A percentile compares a stretch with the other conserved stretches of the same genome.
Conservation (phyloP, 1,140 invertebrate genomes). For the Odontomachus brunneus region DNA sequence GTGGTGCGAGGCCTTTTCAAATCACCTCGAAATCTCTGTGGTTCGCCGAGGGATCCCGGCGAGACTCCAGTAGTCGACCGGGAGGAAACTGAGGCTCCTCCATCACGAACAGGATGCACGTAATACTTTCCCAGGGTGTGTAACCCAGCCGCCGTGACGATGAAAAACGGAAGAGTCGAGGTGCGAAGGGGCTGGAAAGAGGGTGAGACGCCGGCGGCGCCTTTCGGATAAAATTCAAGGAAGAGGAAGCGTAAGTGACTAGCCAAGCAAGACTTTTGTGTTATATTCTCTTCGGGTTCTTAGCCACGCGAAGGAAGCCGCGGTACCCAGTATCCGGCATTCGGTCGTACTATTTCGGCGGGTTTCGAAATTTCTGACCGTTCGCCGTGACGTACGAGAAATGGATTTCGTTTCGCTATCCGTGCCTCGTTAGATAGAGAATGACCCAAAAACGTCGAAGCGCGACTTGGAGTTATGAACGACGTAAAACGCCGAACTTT, state of each 20-base stretch:
- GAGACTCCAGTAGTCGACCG: background rate
- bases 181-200: slow-evolving; percentile 36
- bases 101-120: slow-evolving; percentile 69
- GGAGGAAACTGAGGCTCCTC: slow-evolving; percentile 59
- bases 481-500: background rate
- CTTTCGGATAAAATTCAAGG: slow-evolving; percentile 65
- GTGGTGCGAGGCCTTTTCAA: background rate
- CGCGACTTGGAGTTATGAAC: slow-evolving; percentile 6
- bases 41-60: background rate
- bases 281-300: slow-evolving; percentile 69
- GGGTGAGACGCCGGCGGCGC: slow-evolving; percentile 53
- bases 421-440: background rate
- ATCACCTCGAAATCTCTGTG: slow-evolving; percentile 23
- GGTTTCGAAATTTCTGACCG: slow-evolving; percentile 10
- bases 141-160: slow-evolving; percentile 62
- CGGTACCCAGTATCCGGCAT: slow-evolving; percentile 11
- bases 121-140: slow-evolving; percentile 62
- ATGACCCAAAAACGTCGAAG: slow-evolving; percentile 35
- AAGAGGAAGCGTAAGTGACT: slow-evolving; percentile 73
- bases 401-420: slow-evolving; percentile 13
- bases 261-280: slow-evolving; percentile 69
- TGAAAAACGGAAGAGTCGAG: slow-evolving; percentile 62
- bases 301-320: slow-evolving; percentile 10
- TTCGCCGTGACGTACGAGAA: background rate
- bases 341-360: background rate